phyloP scores from a whole-genome alignment of 2,888 invertebrate genomes.

The Caenorhabditis doughertyi region DNA sequence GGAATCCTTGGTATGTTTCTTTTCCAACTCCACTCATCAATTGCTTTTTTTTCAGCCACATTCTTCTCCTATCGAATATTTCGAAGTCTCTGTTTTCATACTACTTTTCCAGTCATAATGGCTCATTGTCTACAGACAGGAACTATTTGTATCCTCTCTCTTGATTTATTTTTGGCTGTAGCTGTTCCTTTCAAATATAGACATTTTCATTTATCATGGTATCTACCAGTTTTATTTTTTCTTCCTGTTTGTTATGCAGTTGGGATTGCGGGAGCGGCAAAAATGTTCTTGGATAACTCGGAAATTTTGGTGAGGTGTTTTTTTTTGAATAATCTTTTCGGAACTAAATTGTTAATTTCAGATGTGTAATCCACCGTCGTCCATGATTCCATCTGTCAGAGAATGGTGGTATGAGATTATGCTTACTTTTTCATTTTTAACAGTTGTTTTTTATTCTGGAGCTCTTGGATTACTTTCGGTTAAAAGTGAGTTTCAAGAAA shows the following conservation, averaged over 20 bases:
- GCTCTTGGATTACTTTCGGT: constrained; percentile 38
- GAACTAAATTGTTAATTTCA: neutral
- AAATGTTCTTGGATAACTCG: constrained; percentile 19
- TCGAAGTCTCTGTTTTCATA: constrained; percentile 39
- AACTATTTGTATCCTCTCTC: constrained; percentile 41
- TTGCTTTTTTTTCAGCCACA: constrained; percentile 26
- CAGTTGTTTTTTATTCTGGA: constrained; percentile 35
- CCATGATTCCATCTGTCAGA: constrained; percentile 20
- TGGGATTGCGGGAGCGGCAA: neutral
- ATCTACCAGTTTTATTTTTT: constrained; percentile 15
- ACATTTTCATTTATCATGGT: constrained; percentile 14
- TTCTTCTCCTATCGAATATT: constrained; percentile 28
- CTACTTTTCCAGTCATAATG: constrained; percentile 42
- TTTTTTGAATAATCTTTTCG: neutral
- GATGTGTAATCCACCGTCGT: constrained; percentile 53
- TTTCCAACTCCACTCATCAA: neutral
- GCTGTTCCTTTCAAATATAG: constrained; percentile 28
- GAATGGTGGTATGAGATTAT: constrained; percentile 43
- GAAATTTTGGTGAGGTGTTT: constrained; percentile 15
- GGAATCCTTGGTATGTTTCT: constrained; percentile 34
- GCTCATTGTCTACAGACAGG: constrained; percentile 53
- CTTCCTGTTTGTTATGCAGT: constrained; percentile 39
- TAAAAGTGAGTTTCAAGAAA: constrained; percentile 27
- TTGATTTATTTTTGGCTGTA: constrained; percentile 49
- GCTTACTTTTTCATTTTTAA: constrained; percentile 33